These are phyloP conservation scores for Drosophila paramelanica DNA, from an alignment of 2,888 invertebrate genomes.

Conservation along the genomic window DNA sequence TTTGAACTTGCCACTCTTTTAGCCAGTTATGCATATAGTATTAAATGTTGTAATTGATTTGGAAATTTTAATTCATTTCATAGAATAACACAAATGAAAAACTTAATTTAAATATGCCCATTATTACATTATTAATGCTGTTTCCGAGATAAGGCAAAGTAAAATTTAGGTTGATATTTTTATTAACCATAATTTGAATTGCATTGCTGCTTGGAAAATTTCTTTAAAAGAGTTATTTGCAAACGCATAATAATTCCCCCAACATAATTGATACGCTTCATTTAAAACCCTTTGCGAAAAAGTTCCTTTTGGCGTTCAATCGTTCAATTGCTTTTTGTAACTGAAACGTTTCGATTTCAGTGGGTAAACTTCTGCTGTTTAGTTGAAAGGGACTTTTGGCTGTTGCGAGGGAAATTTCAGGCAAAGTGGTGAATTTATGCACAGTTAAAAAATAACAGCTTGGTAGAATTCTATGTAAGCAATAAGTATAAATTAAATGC, in stretches of 20 bases:
- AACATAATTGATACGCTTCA: conserved; percentile 8
- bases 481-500: not conserved
- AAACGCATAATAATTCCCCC: too few species aligned
- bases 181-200: too few species aligned
- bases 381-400: conserved; percentile 49
- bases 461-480: not conserved
- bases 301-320: conserved; percentile 6
- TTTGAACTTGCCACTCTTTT: not conserved
- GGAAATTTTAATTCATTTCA: conserved; percentile 2
- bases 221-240: too few species aligned
- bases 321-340: conserved; percentile 4
- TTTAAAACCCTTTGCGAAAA: not conserved
- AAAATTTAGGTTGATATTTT: too few species aligned
- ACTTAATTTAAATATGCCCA: too few species aligned
- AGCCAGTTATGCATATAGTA: conserved; percentile 15
- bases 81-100: too few species aligned
- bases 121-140: too few species aligned
- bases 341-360: conserved; percentile 11
- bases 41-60: conserved; percentile 38
- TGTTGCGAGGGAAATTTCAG: conserved; percentile 49
- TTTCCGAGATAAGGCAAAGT: too few species aligned
- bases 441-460: not conserved
- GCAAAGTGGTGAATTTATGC: conserved; percentile 40
- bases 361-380: not conserved
- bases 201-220: too few species aligned